Evolutionary conservation across 2,888 invertebrate genomes (phyloP), one percentile per base, ranked within the genome.

Genomic region (Azorinus chamasolen): DNA sequence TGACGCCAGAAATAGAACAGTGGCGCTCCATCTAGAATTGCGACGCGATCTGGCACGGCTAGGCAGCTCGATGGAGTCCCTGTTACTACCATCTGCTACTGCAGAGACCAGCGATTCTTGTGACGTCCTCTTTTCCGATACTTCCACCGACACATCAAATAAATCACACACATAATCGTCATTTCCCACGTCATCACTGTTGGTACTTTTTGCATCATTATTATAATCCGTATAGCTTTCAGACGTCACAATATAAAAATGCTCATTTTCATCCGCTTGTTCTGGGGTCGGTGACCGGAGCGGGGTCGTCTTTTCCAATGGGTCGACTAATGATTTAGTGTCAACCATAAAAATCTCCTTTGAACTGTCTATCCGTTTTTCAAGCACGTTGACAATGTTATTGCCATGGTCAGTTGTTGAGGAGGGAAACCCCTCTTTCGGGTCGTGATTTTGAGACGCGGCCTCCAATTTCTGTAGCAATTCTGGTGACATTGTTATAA

Each of bases 1-100:
- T 10, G 85, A 86, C 2, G 87, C 87, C 46, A 88, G 65, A 79
- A 88, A 88, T 27, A 88, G 54, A 27, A 88, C 77, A 18, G 84
- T 83, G 3, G 88, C 84, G 61, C 86, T 83, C 88, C 88, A 88
- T 24, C 76, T 72, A 3, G 86, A 85, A n/a, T 50, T 46, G 10
- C 86, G 66, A 4, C 86, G 58, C 18, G 54, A 39, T 3, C 25
- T 39, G 10, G 55, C 32, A 2, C 43, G 51, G 18, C 61, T 54
- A 5, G 72, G 53, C n/a, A 80, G 25, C 1, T 62, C 37, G 4
- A 57, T 2, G 1, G 54, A 37, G 14, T 73, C 72, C 10, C 12
- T 41, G 6, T 22, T 4, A 25, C 27, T 50, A 1, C 12, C 2
- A 37, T 71, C 69, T 0, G 65, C 53, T 27, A 78, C 70, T 57